phyloP scores from a whole-genome alignment of 2,113 vertebrate genomes.

The Callipepla squamata region DNA sequence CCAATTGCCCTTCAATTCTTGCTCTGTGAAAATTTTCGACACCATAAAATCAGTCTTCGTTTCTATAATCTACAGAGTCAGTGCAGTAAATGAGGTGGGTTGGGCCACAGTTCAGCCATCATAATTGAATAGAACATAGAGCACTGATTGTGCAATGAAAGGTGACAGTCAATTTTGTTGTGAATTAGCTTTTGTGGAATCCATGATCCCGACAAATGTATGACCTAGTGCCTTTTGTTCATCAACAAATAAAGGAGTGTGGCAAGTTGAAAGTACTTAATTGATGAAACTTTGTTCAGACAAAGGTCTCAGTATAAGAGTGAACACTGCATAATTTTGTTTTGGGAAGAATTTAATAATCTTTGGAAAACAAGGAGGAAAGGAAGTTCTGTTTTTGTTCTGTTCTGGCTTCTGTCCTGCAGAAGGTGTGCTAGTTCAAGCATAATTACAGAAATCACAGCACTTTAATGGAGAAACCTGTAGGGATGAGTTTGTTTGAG shows the following conservation, averaged over 20 bases:
- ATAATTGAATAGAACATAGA: not conserved
- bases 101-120: not conserved
- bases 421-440: not conserved
- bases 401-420: not conserved
- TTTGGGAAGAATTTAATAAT: not conserved
- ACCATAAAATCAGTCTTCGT: not conserved
- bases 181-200: not conserved
- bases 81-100: not conserved
- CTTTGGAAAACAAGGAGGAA: not conserved
- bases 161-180: accelerated
- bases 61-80: not conserved
- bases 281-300: not conserved
- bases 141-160: not conserved
- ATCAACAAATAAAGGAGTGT: not conserved
- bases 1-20: not conserved
- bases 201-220: not conserved
- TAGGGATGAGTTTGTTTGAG: not conserved
- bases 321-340: not conserved
- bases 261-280: not conserved
- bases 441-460: not conserved
- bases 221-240: not conserved
- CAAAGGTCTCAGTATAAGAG: not conserved
- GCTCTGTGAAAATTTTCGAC: not conserved
- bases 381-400: not conserved
- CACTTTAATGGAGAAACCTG: not conserved